Conservation (phyloP, 1,140 invertebrate genomes). For the Sitobion miscanthi region DNA sequence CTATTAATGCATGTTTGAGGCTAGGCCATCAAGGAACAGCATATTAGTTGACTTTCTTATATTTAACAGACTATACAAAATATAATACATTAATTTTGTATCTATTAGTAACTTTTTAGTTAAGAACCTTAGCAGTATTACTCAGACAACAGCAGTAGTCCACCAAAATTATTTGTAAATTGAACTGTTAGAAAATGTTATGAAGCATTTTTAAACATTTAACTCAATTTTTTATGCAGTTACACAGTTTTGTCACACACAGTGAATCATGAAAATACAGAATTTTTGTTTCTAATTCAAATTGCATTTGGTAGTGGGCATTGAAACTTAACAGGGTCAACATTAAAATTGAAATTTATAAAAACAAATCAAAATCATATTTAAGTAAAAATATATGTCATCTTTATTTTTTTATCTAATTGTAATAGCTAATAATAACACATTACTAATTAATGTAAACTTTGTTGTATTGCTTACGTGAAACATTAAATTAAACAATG, state of each 20-base stretch:
- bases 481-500: slow-evolving; percentile 2
- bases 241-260: too few species aligned
- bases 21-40: too few species aligned
- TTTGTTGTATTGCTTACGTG: not conserved
- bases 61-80: not conserved
- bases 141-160: too few species aligned
- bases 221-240: too few species aligned
- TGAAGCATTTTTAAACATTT: too few species aligned
- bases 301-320: not conserved
- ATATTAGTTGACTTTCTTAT: too few species aligned
- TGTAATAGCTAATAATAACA: not conserved
- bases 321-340: not conserved
- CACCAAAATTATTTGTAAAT: not conserved
- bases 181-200: too few species aligned
- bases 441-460: not conserved
- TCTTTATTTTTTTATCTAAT: not conserved
- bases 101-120: not conserved
- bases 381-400: slow-evolving; percentile 4
- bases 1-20: too few species aligned
- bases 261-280: not conserved
- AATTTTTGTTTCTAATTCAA: not conserved
- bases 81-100: too few species aligned
- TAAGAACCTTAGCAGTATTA: not conserved
- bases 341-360: too few species aligned
- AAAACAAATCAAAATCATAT: not conserved